These are phyloP conservation scores for Stercorarius parasiticus DNA, from an alignment of 2,113 vertebrate species.

Conservation along the genomic window DNA sequence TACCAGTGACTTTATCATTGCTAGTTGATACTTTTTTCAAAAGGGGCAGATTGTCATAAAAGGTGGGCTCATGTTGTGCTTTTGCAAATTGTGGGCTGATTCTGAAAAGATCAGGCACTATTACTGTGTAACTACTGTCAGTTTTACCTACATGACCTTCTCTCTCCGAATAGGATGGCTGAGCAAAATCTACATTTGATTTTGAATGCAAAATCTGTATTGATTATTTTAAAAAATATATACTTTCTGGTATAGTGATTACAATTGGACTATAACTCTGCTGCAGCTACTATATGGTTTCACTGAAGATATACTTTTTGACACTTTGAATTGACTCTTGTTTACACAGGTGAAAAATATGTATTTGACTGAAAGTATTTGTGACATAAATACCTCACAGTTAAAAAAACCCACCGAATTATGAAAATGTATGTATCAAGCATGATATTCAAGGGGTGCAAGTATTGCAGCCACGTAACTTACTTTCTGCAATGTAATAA, in stretches of 20 bases:
- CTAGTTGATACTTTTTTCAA: neutral
- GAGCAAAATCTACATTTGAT: neutral
- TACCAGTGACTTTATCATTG: neutral
- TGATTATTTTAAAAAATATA: neutral
- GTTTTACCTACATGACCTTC: neutral
- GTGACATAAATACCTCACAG: neutral
- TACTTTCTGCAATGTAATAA: neutral
- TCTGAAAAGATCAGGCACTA: neutral
- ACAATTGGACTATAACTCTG: neutral
- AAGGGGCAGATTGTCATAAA: neutral
- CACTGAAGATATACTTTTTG: neutral
- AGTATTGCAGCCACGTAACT: neutral
- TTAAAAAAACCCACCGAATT: neutral
- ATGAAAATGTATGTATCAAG: neutral
- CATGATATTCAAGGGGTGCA: neutral
- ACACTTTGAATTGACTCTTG: neutral
- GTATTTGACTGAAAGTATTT: neutral
- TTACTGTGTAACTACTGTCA: neutral
- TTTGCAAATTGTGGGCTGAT: neutral
- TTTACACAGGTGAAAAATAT: neutral
- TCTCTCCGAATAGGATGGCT: neutral
- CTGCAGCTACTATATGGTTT: neutral
- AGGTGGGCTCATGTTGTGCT: neutral
- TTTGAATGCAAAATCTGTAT: neutral
- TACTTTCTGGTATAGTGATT: neutral